phyloP scores from a whole-genome alignment of 2,113 vertebrate species.

The Myiagra hebetior region DNA sequence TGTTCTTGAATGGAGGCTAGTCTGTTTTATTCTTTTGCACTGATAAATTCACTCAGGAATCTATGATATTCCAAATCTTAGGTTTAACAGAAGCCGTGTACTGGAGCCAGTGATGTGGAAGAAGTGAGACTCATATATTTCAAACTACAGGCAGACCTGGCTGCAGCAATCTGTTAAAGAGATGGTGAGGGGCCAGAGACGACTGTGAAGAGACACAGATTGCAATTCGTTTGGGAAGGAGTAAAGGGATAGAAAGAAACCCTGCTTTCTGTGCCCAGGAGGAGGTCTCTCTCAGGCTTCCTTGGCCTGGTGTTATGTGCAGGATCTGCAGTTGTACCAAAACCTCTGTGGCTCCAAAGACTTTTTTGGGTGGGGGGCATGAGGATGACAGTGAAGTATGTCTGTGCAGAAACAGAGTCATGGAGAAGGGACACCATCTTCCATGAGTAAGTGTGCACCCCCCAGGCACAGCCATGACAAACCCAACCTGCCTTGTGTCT shows the following conservation, averaged over 20 bases:
- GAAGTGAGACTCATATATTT: not conserved
- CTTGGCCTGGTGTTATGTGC: accelerated
- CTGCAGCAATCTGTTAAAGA: not conserved
- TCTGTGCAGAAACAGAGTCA: not conserved
- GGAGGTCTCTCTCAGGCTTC: not conserved
- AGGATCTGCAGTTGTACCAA: not conserved
- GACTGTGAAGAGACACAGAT: not conserved
- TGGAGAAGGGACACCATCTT: not conserved
- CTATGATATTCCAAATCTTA: not conserved
- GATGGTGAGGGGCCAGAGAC: accelerated
- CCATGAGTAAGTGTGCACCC: too few relatives aligned
- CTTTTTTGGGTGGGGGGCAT: accelerated
- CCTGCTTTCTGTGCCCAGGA: not conserved
- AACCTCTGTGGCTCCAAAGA: not conserved
- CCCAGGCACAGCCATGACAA: not conserved
- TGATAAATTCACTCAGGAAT: not conserved
- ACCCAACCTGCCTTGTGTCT: not conserved
- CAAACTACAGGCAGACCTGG: not conserved
- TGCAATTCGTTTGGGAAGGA: not conserved
- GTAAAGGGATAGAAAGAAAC: not conserved
- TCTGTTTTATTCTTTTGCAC: not conserved
- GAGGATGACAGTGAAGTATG: accelerated
- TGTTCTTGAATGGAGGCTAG: not conserved
- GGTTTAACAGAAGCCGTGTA: not conserved
- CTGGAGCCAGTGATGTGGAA: not conserved